Evolutionary conservation across 2,888 invertebrate genomes (phyloP), one percentile per base, ranked within the genome.

Genomic region (Pasiphila rectangulata): DNA sequence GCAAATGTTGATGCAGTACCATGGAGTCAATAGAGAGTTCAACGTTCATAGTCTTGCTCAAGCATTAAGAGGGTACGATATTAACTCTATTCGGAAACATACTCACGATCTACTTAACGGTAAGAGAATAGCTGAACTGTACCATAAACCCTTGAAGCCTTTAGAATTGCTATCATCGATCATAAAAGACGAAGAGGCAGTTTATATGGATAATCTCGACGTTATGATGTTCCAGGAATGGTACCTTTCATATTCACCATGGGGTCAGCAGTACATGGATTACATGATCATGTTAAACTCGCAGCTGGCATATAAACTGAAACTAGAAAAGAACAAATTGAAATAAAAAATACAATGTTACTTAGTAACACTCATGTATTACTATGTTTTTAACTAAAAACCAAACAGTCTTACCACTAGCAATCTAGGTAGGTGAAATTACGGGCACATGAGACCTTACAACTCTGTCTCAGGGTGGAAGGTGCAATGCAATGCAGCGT

Each of bases 1-100:
- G 15, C 77, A 90, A 51, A 64, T 90, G 34, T 62, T 93, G 29
- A 92, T 91, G 91, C 80, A 87, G 42, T 92, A 90, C 65, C 91
- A 91, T 36, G 90, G 86, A 0, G 70, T 93, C 0, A 77, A 90
- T 56, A 82, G 92, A 20, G 83, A 91, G 41, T 89, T 93, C 57
- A 85, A 93, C 56, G 76, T 92, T 0, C 91, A 92, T 16, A 79
- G 89, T 40, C 62, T 92, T 23, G 90, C 92, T 0, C 90, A 86
- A 61, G 69, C 86, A 19, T 76, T 92, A 4, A 64, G 83, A 36
- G 90, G 91, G 0, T 91, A 90, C 60, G 90, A 91, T 9, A 67
- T 92, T 12, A 74, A 87, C 6, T 70, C 81, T 2, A 84, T 93
- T 13, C 83, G 61, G 54, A 68, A 81, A 32, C 81, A 81, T 0